Evolutionary conservation across 1,140 invertebrate genomes (phyloP).

Genomic region (Cyrtorhinus lividipennis): DNA sequence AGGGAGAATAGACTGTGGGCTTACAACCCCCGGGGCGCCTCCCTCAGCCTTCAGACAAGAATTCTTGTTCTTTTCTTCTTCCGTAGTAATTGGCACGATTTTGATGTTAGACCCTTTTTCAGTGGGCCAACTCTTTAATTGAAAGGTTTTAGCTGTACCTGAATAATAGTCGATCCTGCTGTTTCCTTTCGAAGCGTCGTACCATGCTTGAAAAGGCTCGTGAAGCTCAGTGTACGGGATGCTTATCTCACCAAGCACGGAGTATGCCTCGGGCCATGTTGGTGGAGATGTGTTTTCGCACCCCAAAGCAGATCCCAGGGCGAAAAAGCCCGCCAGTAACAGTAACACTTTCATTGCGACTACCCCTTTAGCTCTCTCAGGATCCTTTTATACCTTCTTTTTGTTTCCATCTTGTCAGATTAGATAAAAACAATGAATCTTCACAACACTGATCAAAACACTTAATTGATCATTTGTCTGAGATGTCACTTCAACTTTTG

Average conservation of each 20-base stretch:
- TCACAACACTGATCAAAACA: too few species aligned
- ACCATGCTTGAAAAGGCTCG: conserved; percentile 82
- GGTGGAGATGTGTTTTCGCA: background rate
- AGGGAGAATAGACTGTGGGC: conserved; percentile 21
- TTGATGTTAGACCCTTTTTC: conserved; percentile 62
- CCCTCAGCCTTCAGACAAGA: conserved; percentile 71
- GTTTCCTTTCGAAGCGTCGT: conserved; percentile 49
- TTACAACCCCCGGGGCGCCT: conserved; percentile 40
- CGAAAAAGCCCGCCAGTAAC: background rate
- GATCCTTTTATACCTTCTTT: too few species aligned
- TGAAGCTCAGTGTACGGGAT: conserved; percentile 88
- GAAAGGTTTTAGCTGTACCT: conserved; percentile 80
- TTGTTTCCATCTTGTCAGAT: too few species aligned
- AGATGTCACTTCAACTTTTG: too few species aligned
- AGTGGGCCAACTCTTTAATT: conserved; percentile 40
- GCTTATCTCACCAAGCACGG: background rate
- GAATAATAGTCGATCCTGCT: conserved; percentile 93
- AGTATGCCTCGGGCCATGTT: background rate
- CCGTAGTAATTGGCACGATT: conserved; percentile 73
- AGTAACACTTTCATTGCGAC: background rate
- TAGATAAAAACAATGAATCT: too few species aligned
- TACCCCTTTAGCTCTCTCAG: too few species aligned
- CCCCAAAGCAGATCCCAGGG: background rate
- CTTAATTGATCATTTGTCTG: too few species aligned
- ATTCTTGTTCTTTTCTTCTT: conserved; percentile 47